phyloP scores from a whole-genome alignment of 2,113 vertebrate genomes.

The Phylloscopus trochiloides region DNA sequence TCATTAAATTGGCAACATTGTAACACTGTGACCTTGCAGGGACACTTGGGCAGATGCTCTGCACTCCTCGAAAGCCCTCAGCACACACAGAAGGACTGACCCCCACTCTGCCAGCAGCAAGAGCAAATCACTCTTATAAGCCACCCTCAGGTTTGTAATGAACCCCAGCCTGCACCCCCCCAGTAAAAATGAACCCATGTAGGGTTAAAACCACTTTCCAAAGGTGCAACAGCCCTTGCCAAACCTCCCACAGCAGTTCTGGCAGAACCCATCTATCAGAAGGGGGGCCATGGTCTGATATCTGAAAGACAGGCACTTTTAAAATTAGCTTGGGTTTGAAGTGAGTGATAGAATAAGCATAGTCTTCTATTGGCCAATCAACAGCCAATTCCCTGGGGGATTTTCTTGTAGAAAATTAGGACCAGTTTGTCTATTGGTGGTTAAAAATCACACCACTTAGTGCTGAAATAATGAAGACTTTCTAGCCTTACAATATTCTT shows the following conservation, averaged over 20 bases:
- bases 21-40: not conserved
- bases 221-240: not conserved
- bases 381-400: not conserved
- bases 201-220: not conserved
- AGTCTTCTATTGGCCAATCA: not conserved
- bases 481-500: not conserved
- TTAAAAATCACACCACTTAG: not conserved
- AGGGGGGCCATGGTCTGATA: not conserved
- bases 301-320: not conserved
- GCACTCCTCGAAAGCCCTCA: not conserved
- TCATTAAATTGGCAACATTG: no score
- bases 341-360: not conserved
- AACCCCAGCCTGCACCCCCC: not conserved
- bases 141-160: not conserved
- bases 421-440: not conserved
- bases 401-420: not conserved
- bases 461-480: not conserved
- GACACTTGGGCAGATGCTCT: not conserved
- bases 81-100: fast-evolving
- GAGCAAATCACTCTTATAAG: not conserved
- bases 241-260: not conserved
- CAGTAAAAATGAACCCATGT: not conserved
- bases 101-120: not conserved
- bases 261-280: not conserved
- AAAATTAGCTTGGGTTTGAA: not conserved